phyloP scores from a whole-genome alignment of 2,888 invertebrate species.

The Amiota communis region DNA sequence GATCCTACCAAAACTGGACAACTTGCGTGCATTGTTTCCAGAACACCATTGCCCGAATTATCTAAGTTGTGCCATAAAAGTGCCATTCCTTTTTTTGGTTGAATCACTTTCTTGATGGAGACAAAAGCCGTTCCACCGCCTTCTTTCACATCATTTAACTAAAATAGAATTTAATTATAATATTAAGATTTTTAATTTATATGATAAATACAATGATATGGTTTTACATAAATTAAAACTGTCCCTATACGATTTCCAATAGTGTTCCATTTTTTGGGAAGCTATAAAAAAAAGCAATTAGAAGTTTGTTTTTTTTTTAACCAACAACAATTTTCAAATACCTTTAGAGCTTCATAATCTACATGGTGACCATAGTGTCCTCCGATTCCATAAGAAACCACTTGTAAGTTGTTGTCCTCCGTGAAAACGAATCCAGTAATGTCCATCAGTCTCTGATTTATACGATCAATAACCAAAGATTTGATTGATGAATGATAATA shows the following conservation, averaged over 20 bases:
- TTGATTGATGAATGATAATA: conserved; percentile 12
- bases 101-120: conserved; percentile 84
- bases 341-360: conserved; percentile 41
- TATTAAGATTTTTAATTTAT: neutral
- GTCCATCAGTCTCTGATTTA: conserved; percentile 50
- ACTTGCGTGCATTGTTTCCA: conserved; percentile 39
- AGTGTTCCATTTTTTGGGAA: neutral
- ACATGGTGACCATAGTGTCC: conserved; percentile 55
- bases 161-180: conserved; percentile 8
- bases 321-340: neutral
- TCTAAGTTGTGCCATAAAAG: conserved; percentile 46
- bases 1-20: conserved; percentile 48
- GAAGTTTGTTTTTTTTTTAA: too few relatives aligned
- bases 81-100: conserved; percentile 82
- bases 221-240: conserved; percentile 8
- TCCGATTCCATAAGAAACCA: conserved; percentile 57
- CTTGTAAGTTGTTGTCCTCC: conserved; percentile 51
- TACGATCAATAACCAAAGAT: conserved; percentile 28
- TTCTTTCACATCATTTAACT: conserved; percentile 95
- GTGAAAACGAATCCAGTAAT: conserved; percentile 50
- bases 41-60: conserved; percentile 37
- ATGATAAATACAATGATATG: conserved; percentile 17
- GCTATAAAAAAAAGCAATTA: neutral
- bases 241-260: neutral
- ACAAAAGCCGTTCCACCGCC: conserved; percentile 98